phyloP scores from a whole-genome alignment of 2,888 invertebrate species.

The Halictus quadricinctus region DNA sequence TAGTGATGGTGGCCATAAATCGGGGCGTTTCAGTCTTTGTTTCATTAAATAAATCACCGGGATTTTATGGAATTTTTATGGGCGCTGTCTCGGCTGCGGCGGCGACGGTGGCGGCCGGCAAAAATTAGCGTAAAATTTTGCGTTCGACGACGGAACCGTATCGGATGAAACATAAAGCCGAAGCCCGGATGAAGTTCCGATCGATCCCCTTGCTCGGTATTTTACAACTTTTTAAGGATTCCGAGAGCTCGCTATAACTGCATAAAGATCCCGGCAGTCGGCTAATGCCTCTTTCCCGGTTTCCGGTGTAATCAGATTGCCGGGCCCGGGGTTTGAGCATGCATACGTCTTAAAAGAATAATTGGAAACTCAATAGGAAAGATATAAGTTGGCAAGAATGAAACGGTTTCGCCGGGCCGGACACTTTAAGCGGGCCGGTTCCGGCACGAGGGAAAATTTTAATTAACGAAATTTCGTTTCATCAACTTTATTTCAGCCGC shows the following conservation, averaged over 20 bases:
- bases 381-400: constrained; percentile 30
- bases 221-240: background rate
- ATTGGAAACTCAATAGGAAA: constrained; percentile 9
- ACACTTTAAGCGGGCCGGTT: constrained; percentile 15
- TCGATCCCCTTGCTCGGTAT: background rate
- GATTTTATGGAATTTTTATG: constrained; percentile 1
- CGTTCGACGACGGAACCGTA: background rate
- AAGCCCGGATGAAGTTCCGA: background rate
- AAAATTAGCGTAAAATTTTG: background rate
- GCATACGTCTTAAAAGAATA: background rate
- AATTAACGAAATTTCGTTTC: constrained; percentile 59
- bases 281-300: background rate
- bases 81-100: background rate
- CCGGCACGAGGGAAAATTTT: constrained; percentile 46
- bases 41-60: constrained; percentile 8
- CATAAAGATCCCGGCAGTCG: background rate
- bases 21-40: background rate
- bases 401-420: background rate
- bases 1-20: background rate
- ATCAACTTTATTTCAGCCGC: constrained; percentile 46
- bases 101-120: background rate
- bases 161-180: background rate
- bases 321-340: background rate
- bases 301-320: background rate
- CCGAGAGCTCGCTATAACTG: background rate